Conservation (phyloP, 2,113 vertebrate genomes). For the Cololabis saira region DNA sequence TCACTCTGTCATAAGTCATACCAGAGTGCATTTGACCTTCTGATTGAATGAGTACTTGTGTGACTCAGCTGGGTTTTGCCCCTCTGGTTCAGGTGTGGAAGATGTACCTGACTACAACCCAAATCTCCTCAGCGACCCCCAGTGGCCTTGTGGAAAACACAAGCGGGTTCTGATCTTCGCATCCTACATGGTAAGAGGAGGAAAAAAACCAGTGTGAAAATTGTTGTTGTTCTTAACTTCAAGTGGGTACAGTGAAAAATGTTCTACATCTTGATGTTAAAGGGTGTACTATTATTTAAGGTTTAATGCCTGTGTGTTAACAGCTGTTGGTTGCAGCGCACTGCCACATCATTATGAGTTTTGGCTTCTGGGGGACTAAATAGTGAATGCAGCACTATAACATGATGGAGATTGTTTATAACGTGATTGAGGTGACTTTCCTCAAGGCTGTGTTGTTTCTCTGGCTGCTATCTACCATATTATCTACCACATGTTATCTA, state of each 20-base stretch:
- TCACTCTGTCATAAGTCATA: too few species aligned
- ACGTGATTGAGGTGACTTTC: neutral
- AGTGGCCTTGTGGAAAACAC: constrained; percentile 98
- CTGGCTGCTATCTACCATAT: too few species aligned
- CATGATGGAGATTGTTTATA: neutral
- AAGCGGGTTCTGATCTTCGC: constrained; percentile 97
- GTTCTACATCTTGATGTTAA: too few species aligned
- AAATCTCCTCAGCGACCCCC: constrained; percentile 93
- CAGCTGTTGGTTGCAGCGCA: neutral
- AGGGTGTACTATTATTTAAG: too few species aligned
- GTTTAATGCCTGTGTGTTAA: neutral
- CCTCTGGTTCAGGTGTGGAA: constrained; percentile 79
- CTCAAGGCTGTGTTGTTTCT: neutral
- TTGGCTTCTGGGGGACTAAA: neutral
- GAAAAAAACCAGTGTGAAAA: neutral
- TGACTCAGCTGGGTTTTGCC: neutral
- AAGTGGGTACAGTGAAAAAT: too few species aligned
- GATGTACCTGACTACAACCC: constrained; percentile 92
- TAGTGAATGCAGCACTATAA: neutral
- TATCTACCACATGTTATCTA: too few species aligned
- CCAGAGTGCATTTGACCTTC: too few species aligned
- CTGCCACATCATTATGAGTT: neutral
- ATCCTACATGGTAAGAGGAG: constrained; percentile 91
- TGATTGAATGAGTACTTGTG: too few species aligned
- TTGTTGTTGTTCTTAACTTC: neutral